A percentile compares a stretch with the other conserved stretches of the same genome.
These are phyloP conservation scores for Yponomeuta malinellus DNA, from an alignment of 2,888 invertebrate species.

Conservation along the genomic window DNA sequence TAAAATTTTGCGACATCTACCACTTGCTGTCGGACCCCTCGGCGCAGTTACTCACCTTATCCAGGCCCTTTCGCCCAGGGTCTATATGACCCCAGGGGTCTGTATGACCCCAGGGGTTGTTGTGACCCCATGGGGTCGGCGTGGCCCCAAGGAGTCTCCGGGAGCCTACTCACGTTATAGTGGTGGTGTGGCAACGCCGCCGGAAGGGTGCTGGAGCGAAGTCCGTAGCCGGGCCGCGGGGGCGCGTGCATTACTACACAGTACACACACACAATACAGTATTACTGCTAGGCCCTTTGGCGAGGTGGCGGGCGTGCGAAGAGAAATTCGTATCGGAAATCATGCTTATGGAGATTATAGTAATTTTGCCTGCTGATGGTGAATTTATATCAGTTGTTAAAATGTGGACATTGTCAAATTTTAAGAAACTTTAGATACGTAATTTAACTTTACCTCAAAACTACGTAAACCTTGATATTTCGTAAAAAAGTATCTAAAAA, in stretches of 20 bases:
- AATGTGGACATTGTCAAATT: no score
- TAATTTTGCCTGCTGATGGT: no score
- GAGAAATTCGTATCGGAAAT: neutral
- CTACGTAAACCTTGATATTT: no score
- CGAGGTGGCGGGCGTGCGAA: neutral
- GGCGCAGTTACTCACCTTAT: no score
- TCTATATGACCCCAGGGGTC: neutral
- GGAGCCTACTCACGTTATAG: constrained; percentile 47
- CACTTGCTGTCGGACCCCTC: no score
- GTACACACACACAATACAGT: constrained; percentile 17
- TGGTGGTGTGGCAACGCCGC: constrained; percentile 55
- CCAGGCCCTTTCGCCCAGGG: neutral
- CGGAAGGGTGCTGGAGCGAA: constrained; percentile 85
- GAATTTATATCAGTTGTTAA: no score
- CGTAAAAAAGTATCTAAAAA: no score
- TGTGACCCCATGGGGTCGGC: neutral
- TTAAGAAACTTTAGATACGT: no score
- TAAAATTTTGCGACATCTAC: no score
- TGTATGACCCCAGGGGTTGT: neutral
- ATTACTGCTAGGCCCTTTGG: neutral
- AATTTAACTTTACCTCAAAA: no score
- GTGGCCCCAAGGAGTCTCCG: neutral
- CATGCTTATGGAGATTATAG: no score
- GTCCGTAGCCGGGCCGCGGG: constrained; percentile 86
- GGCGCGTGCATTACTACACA: constrained; percentile 75